Evolutionary conservation across 1,140 invertebrate genomes (phyloP).

Genomic region (Drosophila ercepeae): DNA sequence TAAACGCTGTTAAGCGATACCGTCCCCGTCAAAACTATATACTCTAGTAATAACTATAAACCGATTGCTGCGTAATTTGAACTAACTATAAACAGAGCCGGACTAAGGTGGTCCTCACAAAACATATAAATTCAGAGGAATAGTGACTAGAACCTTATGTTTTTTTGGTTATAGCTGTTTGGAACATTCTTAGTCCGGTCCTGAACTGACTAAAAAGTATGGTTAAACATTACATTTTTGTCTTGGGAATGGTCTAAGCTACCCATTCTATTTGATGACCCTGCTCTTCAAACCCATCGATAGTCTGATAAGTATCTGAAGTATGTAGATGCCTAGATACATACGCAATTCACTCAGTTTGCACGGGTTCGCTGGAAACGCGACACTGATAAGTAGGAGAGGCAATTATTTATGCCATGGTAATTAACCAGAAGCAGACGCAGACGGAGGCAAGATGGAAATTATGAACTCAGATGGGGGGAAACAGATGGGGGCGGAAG

Average conservation of each 20-base stretch:
- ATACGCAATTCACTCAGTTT: slow-evolving; percentile 16
- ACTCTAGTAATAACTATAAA: slow-evolving; percentile 7
- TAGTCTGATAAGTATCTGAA: slow-evolving; percentile 25
- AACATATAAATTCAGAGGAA: no score
- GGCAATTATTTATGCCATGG: slow-evolving; percentile 68
- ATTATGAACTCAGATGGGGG: slow-evolving; percentile 1
- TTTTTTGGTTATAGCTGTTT: no score
- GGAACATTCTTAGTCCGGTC: no score
- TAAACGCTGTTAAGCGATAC: slow-evolving; percentile 57
- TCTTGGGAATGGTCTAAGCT: no score
- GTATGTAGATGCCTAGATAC: slow-evolving; percentile 30
- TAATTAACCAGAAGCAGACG: slow-evolving; percentile 56
- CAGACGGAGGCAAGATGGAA: slow-evolving; percentile 12
- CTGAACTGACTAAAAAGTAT: no score
- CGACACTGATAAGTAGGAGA: slow-evolving; percentile 45
- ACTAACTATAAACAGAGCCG: no score
- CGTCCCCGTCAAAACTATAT: slow-evolving; percentile 1
- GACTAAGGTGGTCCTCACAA: no score
- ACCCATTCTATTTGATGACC: slow-evolving; percentile 1
- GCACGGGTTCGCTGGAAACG: slow-evolving; percentile 24
- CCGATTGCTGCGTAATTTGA: neutral
- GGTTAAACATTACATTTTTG: no score
- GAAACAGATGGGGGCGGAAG: slow-evolving; percentile 25
- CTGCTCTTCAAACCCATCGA: slow-evolving; percentile 1
- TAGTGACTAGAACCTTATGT: no score